Evolutionary conservation across 2,797 vertebrate species (phyloP), one percentile per base, ranked within the genome.

Genomic region (Pangasius mekongensis): DNA sequence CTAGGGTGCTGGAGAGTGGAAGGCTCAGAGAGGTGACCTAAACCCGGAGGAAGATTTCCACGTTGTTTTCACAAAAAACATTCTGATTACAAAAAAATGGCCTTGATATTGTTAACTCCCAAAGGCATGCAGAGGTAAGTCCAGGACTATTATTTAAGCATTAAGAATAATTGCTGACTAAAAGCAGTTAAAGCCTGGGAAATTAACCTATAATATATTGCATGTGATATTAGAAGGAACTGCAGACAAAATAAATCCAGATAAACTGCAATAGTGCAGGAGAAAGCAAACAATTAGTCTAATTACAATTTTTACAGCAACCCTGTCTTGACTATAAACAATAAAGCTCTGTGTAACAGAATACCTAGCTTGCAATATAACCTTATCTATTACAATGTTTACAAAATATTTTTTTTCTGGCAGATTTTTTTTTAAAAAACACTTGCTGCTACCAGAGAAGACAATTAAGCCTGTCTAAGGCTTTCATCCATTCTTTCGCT

Each of bases 401-500:
- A 47, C 47, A 47, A 87, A 58, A n/a, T 84, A 69, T 85, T 85
- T 39, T 86, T 33, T 77, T 69, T 14, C 39, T 54, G 7, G 13
- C 24, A 85, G n/a, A 56, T 87, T 85, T 66, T 60, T 84, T 82
- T 30, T 60, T 22, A 7, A 54, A 7, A 54, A 52, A 22, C 54
- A 30, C 93, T 93, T 93, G 92, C 93, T 91, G 88, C 88, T 88
- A 74, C 78, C 86, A 78, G 52, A 82, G 78, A 90, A 87, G 87
- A 95, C 90, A 91, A 94, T 94, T 92, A 93, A 91, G 85, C 87
- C 87, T 87, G 69, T 87, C 91, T 87, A 86, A 80, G 88, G 91
- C 88, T 86, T 90, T 86, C 74, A 86, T 80, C 36, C 18, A 24
- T 62, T 58, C 47, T 56, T 67, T 83, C 18, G 30, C 56, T 83